Evolutionary conservation across 2,113 vertebrate genomes (phyloP), one percentile per base, ranked within the genome.

Genomic region (Mirza zaza): DNA sequence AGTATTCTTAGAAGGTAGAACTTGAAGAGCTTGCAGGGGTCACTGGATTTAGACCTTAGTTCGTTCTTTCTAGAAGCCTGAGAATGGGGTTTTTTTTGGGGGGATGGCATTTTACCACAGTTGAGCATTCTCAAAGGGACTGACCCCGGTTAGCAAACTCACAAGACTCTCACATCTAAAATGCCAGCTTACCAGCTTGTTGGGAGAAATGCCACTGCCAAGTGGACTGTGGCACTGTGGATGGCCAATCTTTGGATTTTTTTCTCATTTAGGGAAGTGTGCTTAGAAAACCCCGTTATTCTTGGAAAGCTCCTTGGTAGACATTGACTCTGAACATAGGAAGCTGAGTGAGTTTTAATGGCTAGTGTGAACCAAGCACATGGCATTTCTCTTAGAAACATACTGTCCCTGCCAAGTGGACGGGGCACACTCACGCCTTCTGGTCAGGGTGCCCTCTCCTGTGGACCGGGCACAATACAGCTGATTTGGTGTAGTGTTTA

Each of bases 401-500:
- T 32, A 15, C 21, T 89, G 90, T 89, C 12, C 90, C 94, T 96
- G 95, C 91, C 95, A 95, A 55, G 55, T 4, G 18, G 89, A 82
- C 17, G 36, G 81, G 79, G 79, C 79, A 68, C 7, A 79, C n/a
- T 86, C 61, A 18, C n/a, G 73, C 61, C 73, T 90, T 90, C 86
- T 89, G 97, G 96, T 97, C 95, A 97, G 92, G 73, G 92, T 67
- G 36, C 87, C 91, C 93, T 94, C 39, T 50, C 75, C 75, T 34
- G 29, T 77, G 75, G 75, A 17, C 17, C 1, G 5, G 76, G 63
- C 86, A 96, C 86, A 89, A 79, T 89, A 48, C 27, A 8, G 50
- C 86, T 97, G 82, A 97, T 83, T 93, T 83, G 70, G 10, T 21
- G 75, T 36, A 15, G 14, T 82, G 84, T 83, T 87, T 76, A 25